phyloP scores from a whole-genome alignment of 37 sponge, comb jelly and placozoan genomes.

The Haliclona indistincta region DNA sequence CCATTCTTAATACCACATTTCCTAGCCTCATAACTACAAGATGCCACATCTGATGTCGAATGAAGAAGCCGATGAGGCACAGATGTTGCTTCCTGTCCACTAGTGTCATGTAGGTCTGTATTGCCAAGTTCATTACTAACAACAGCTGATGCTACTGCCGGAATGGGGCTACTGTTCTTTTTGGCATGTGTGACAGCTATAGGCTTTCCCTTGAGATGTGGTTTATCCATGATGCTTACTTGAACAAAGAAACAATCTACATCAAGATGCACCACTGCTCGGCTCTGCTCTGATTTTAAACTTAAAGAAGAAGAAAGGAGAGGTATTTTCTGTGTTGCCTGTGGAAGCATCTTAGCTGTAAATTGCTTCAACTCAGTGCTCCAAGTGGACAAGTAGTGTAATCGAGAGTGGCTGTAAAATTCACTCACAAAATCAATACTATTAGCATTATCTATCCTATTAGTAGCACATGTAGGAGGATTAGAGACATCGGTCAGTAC shows the following conservation, averaged over 20 bases:
- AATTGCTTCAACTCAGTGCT: slow-evolving; percentile 75
- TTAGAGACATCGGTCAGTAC: not conserved
- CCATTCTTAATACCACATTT: slow-evolving; percentile 81
- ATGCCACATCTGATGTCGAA: slow-evolving; percentile 86
- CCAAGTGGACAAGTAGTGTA: slow-evolving; percentile 92
- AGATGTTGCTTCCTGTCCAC: not conserved
- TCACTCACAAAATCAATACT: slow-evolving; percentile 67
- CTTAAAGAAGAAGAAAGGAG: slow-evolving; percentile 21
- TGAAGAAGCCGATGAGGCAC: not conserved
- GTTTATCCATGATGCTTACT: slow-evolving; percentile 51
- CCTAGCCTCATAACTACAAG: slow-evolving; percentile 90
- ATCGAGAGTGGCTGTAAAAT: slow-evolving; percentile 87
- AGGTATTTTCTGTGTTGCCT: slow-evolving; percentile 9
- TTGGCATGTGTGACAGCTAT: slow-evolving; percentile 88
- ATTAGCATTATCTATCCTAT: too few species aligned
- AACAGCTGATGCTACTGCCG: too few species aligned
- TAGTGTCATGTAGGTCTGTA: not conserved
- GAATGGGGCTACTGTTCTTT: too few species aligned
- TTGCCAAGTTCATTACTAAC: not conserved
- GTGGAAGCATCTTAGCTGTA: slow-evolving; percentile 31
- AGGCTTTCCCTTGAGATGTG: slow-evolving; percentile 77
- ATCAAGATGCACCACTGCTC: slow-evolving; percentile 83
- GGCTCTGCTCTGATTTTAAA: not conserved
- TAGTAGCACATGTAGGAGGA: too few species aligned
- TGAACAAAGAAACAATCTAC: slow-evolving; percentile 96